A percentile compares a stretch with the other conserved stretches of the same genome.
Conservation (phyloP, 92 coral and sea anemone genomes). For the Pocillopora grandis region DNA sequence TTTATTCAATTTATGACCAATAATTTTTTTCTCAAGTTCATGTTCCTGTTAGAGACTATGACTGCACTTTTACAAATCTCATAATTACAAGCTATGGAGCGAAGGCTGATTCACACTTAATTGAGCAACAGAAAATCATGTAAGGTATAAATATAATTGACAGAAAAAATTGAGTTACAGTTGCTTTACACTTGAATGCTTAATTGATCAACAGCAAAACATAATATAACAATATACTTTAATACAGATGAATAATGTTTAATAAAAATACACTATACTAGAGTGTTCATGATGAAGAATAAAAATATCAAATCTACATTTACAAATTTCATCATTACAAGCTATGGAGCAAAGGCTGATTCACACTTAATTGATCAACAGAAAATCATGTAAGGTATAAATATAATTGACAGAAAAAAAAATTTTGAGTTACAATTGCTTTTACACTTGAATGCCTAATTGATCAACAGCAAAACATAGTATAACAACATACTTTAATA, state of each 20-base stretch:
- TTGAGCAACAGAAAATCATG: neutral
- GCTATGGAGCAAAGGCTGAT: neutral
- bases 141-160: too few species aligned
- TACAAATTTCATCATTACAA: neutral
- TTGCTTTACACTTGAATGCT: too few species aligned
- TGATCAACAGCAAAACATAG: too few species aligned
- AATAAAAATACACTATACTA: neutral
- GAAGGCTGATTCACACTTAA: neutral
- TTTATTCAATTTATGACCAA: neutral
- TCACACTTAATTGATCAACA: neutral
- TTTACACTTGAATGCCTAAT: too few species aligned
- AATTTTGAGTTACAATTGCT: too few species aligned
- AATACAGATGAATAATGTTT: neutral
- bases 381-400: too few species aligned
- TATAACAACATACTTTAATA: neutral
- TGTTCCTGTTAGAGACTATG: conserved; percentile 2
- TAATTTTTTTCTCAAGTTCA: neutral
- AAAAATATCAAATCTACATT: neutral
- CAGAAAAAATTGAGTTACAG: too few species aligned
- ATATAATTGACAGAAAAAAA: too few species aligned
- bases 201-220: too few species aligned
- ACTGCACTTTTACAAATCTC: neutral
- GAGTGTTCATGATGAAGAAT: neutral
- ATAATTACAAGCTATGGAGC: neutral
- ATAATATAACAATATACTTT: too few species aligned